Evolutionary conservation across 1,140 invertebrate genomes (phyloP).

Genomic region (Aphelenchoides fujianensis): DNA sequence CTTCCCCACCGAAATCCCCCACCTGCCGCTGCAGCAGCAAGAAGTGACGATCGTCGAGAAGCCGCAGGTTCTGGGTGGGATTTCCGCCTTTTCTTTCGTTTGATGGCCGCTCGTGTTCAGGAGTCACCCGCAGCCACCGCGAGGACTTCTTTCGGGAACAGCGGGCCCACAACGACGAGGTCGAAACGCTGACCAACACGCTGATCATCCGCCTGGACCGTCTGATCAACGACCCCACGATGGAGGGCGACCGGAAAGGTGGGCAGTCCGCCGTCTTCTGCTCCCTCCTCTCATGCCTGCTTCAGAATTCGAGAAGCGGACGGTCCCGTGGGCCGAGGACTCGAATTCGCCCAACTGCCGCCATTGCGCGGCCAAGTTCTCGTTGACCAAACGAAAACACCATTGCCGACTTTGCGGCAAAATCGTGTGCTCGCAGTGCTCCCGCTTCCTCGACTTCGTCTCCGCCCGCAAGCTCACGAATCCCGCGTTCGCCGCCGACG

Average conservation of each 20-base stretch:
- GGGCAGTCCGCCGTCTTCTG: constrained; percentile 26
- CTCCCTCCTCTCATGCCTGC: background rate
- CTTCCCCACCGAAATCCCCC: constrained; percentile 12
- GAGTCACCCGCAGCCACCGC: constrained; percentile 8
- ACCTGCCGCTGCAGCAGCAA: background rate
- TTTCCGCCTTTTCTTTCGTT: no score
- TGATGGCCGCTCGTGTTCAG: constrained; percentile 14
- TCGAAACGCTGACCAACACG: constrained; percentile 74
- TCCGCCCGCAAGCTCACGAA: constrained; percentile 76
- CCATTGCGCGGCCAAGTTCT: constrained; percentile 82
- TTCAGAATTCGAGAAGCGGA: constrained; percentile 72
- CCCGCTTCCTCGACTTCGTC: constrained; percentile 77
- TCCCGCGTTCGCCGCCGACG: constrained; percentile 59
- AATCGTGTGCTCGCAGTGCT: constrained; percentile 90
- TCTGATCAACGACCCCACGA: constrained; percentile 77
- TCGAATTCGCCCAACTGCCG: constrained; percentile 83
- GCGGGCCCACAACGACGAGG: constrained; percentile 16
- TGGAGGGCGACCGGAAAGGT: constrained; percentile 80
- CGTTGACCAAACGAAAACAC: constrained; percentile 81
- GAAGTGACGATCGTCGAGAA: constrained; percentile 17
- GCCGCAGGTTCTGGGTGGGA: constrained; percentile 25
- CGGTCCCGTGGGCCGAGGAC: constrained; percentile 90
- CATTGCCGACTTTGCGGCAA: constrained; percentile 93
- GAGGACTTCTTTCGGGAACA: constrained; percentile 21
- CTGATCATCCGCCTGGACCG: constrained; percentile 87